Conservation (phyloP, 2,888 invertebrate species). For the Erynnis tages region DNA sequence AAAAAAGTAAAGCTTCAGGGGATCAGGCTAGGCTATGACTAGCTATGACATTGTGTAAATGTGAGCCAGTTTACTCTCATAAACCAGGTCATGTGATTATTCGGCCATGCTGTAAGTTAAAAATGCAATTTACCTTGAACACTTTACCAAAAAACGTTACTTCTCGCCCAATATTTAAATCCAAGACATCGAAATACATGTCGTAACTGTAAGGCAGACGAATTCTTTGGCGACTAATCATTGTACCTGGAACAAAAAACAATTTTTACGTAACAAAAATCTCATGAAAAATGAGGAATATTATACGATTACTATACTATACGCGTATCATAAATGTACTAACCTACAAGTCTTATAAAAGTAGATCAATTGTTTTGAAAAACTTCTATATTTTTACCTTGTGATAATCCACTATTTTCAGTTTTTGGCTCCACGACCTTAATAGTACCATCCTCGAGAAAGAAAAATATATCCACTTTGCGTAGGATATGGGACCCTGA, state of each 20-base stretch:
- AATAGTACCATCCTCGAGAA: conserved; percentile 95
- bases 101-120: too few relatives aligned
- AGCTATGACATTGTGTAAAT: too few relatives aligned
- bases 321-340: too few relatives aligned
- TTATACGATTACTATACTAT: too few relatives aligned
- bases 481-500: conserved; percentile 86
- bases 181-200: conserved; percentile 90
- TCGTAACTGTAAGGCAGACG: conserved; percentile 88
- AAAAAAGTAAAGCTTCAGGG: too few relatives aligned
- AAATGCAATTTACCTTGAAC: conserved; percentile 66
- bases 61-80: too few relatives aligned
- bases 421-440: conserved; percentile 91
- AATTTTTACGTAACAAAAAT: neutral
- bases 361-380: too few relatives aligned
- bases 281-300: too few relatives aligned
- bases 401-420: conserved; percentile 91
- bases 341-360: too few relatives aligned
- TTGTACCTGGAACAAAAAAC: conserved; percentile 78
- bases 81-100: too few relatives aligned
- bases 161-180: conserved; percentile 92
- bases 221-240: conserved; percentile 91
- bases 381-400: conserved; percentile 86
- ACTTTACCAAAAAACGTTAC: conserved; percentile 90
- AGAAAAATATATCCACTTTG: conserved; percentile 91
- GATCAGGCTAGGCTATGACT: too few relatives aligned